Base-by-base conservation (phyloP, 2,888 invertebrate species). In the Nomada ruficornis region DNA sequence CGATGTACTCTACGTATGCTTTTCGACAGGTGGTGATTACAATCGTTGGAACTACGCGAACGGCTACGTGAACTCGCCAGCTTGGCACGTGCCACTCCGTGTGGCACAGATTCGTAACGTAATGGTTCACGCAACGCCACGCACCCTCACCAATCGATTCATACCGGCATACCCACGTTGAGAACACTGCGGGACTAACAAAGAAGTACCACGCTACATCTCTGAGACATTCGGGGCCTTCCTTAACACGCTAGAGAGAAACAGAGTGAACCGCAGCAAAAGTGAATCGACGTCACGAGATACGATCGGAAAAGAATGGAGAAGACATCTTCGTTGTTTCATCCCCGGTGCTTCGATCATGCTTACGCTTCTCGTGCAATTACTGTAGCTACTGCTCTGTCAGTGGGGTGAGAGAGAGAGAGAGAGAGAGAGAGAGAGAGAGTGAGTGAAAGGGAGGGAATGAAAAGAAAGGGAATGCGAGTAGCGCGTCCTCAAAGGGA, bases 51-150 rank as follows among this genome's bases (percentile, higher is more conserved):
- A 90, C 92, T 94, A 93, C 90, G 87, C 93, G 87, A 94, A 94
- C 89, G 94, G 93, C 89, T 93, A 91, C 90, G 93, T 93, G 92
- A 94, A 93, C 89, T 94, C 94, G 87, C 94, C 94, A 86, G 94
- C 93, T 89, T 94, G 94, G 94, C 94, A 94, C 90, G 92, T 94
- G 91, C 93, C 94, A 78, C 93, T 91, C 88, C 93, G 93, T 83
- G 92, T 94, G 91, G 92, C 93, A 90, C 93, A 91, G 91, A 92
- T 93, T 91, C 94, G 94, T 93, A 94, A 93, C 93, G 93, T 94
- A 93, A 92, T 94, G 94, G 94, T 93, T 94, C 94, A 94, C 91
- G 92, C 93, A 89, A 93, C 94, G 88, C 94, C 94, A 90, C 93
- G 93, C 91, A 93, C 93, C 90, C 90, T 94, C 90, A 93, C 93